Evolutionary conservation across 2,797 vertebrate species (phyloP), one percentile per base, ranked within the genome.

Genomic region (Lagodon rhomboides): DNA sequence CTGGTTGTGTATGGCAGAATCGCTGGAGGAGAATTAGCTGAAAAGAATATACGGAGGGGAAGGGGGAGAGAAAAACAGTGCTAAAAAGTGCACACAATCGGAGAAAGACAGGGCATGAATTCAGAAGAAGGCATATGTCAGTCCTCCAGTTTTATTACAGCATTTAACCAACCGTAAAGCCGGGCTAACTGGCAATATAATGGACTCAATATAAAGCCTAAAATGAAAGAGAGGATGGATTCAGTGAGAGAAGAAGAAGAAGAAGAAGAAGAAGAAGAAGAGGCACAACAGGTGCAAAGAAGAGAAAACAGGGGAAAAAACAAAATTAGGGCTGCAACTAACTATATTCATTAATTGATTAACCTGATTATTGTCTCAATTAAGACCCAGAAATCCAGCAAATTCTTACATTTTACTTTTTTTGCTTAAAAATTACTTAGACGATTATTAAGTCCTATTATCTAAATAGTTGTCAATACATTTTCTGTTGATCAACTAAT

Each of bases 251-350:
- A 34, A 12, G 1, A 15, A 65, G 60, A 66, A 17, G 12, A 34
- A 20, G 12, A 38, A 23, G 73, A 70, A 12, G 9, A 16, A 67
- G 18, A n/a, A 23, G 51, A 11, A 30, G 38, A 81, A 81, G 23
- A 63, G n/a, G 58, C 1, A 17, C 49, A 60, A 30, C 38, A 68
- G 17, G 43, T 79, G 61, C n/a, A 20, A 82, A 69, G 51, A 25
- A 59, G 18, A 63, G 8, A 41, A 47, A 68, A 46, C 16, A 1
- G 30, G 7, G 30, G 7, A 7, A 18, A 43, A 59, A 49, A 17
- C 11, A 1, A 55, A n/a, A n/a, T n/a, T n/a, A n/a, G n/a, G n/a
- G n/a, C n/a, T n/a, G n/a, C n/a, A n/a, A n/a, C n/a, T n/a, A n/a
- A n/a, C n/a, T n/a, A n/a, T n/a, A n/a, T n/a, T n/a, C n/a, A n/a